Percentiles rank a stretch among this genome's conserved stretches.
phyloP scores from a whole-genome alignment of 1,140 invertebrate genomes.

The Chionoecetes opilio region DNA sequence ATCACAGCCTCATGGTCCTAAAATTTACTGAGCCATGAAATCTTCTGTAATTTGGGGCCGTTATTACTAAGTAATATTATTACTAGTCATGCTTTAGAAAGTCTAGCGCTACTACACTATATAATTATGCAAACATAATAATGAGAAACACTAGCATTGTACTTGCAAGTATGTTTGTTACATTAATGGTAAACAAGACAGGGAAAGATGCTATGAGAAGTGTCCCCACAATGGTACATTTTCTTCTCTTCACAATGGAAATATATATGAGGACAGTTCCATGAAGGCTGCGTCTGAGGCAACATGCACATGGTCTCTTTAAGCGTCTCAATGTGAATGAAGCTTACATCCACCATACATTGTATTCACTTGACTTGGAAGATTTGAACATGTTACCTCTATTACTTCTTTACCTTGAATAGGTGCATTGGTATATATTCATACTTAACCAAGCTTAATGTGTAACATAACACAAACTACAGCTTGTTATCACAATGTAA shows the following conservation, averaged over 20 bases:
- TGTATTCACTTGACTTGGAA: neutral
- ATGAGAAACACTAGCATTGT: neutral
- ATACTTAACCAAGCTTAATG: neutral
- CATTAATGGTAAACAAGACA: neutral
- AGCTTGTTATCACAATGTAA: neutral
- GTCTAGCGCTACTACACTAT: neutral
- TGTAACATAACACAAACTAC: neutral
- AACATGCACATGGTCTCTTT: neutral
- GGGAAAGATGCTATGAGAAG: neutral
- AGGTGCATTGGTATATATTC: neutral
- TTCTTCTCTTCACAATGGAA: neutral
- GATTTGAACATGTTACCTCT: neutral
- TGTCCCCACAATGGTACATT: neutral
- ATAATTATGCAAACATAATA: neutral
- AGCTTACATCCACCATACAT: neutral
- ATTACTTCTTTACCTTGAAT: neutral
- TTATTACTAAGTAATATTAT: neutral
- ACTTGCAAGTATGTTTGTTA: neutral
- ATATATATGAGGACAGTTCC: neutral
- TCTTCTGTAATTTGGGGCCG: neutral
- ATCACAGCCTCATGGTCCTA: conserved; percentile 15
- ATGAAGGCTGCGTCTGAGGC: neutral
- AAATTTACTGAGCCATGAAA: neutral
- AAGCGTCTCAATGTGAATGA: neutral
- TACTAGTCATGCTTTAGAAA: neutral